Evolutionary conservation across 2,888 invertebrate species (phyloP).

Genomic region (Scotopteryx bipunctaria): DNA sequence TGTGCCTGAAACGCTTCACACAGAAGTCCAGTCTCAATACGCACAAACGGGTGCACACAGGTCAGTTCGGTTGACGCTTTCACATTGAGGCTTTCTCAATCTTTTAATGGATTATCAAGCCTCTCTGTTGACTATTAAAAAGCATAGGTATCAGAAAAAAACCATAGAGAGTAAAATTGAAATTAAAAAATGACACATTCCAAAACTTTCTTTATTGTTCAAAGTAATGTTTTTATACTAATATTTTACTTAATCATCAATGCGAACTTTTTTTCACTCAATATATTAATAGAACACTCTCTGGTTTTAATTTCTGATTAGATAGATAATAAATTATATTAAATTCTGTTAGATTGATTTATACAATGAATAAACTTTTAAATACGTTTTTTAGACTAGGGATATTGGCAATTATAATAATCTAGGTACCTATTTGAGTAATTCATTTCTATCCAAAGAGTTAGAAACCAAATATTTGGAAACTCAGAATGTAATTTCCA

Average conservation of each 20-base stretch:
- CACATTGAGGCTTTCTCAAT: constrained; percentile 23
- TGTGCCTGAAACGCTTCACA: constrained; percentile 90
- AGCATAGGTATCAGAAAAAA: constrained; percentile 5
- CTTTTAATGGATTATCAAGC: constrained; percentile 23
- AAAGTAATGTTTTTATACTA: no score
- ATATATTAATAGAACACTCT: not conserved
- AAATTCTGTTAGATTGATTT: not conserved
- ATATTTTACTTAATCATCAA: no score
- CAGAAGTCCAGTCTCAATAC: constrained; percentile 92
- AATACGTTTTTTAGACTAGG: no score
- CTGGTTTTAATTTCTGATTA: constrained; percentile 14
- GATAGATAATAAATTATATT: not conserved
- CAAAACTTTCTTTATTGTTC: no score
- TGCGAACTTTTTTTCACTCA: no score
- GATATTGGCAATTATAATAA: constrained; percentile 3
- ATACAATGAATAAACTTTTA: no score
- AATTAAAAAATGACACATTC: no score
- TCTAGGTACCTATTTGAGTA: not conserved
- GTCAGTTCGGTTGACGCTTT: constrained; percentile 57
- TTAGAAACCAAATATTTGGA: not conserved
- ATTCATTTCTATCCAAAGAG: not conserved
- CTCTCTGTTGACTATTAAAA: constrained; percentile 20
- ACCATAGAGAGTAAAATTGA: constrained; percentile 16
- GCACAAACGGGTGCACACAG: constrained; percentile 90
- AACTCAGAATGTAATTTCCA: constrained; percentile 60